These are phyloP conservation scores for Amphipoea lucens DNA, from an alignment of 2,888 invertebrate genomes.

Conservation along the genomic window DNA sequence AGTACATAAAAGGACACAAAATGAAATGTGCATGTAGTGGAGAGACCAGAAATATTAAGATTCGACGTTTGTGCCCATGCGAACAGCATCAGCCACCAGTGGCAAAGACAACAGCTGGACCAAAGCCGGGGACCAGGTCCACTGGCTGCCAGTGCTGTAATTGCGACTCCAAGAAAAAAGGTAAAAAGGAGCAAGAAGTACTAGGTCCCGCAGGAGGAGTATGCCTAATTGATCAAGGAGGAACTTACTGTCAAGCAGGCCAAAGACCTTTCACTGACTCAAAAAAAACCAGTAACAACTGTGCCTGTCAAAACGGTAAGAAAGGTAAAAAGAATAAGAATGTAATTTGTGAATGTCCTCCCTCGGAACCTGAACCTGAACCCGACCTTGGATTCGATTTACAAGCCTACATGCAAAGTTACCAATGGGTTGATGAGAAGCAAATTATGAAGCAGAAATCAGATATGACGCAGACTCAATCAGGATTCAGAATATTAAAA, in stretches of 20 bases:
- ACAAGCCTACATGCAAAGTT: not conserved
- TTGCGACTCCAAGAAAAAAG: slow-evolving; percentile 31
- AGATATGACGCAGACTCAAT: slow-evolving; percentile 76
- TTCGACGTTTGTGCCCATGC: slow-evolving; percentile 48
- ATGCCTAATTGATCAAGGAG: slow-evolving; percentile 39
- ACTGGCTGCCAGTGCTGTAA: slow-evolving; percentile 50
- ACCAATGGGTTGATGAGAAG: slow-evolving; percentile 12
- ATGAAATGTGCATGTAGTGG: slow-evolving; percentile 47
- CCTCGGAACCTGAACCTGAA: slow-evolving; percentile 21
- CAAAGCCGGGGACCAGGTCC: slow-evolving; percentile 44
- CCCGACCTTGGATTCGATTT: not conserved
- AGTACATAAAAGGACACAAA: slow-evolving; percentile 24
- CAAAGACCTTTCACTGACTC: not conserved
- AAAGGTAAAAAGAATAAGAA: slow-evolving; percentile 46
- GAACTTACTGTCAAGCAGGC: slow-evolving; percentile 57
- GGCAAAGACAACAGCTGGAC: slow-evolving; percentile 30
- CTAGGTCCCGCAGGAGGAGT: slow-evolving; percentile 52
- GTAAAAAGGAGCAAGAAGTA: not conserved
- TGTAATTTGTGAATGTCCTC: slow-evolving; percentile 54
- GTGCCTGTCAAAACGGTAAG: slow-evolving; percentile 34
- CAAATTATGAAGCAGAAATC: slow-evolving; percentile 69
- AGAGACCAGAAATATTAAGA: slow-evolving; percentile 35
- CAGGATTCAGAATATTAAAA: slow-evolving; percentile 77
- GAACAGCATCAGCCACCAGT: slow-evolving; percentile 32
- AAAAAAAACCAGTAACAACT: slow-evolving; percentile 16